Conservation (phyloP, 2,113 vertebrate species). For the Sinocyclocheilus rhinocerous region DNA sequence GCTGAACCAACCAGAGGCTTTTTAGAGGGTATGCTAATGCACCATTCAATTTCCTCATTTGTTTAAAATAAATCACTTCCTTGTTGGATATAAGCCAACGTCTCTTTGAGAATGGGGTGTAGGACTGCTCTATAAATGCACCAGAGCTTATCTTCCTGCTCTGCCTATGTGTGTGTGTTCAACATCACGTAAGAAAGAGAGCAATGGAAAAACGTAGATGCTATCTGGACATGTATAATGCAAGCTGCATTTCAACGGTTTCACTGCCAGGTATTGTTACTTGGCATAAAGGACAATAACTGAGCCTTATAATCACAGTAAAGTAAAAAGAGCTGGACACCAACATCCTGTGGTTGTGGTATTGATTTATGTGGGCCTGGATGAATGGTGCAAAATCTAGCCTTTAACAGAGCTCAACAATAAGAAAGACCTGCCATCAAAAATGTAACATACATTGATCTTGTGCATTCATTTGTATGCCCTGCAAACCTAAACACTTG, state of each 20-base stretch:
- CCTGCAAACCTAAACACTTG: neutral
- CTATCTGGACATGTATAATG: conserved; percentile 28
- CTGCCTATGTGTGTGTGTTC: neutral
- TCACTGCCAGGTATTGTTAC: neutral
- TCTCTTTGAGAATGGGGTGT: neutral
- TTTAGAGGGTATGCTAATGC: neutral
- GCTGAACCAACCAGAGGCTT: neutral
- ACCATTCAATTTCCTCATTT: conserved; percentile 6
- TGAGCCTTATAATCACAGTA: neutral
- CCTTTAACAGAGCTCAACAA: neutral
- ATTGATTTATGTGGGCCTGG: neutral
- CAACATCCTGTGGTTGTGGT: neutral
- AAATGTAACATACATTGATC: neutral
- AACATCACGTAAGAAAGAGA: neutral
- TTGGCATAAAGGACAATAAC: neutral
- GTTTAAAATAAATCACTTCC: conserved; percentile 33
- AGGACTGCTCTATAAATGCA: conserved; percentile 1
- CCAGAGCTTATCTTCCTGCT: neutral
- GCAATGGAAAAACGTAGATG: conserved; percentile 6
- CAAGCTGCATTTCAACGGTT: neutral
- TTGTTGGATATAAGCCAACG: conserved; percentile 9
- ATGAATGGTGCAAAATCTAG: neutral
- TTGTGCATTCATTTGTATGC: neutral
- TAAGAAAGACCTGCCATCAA: neutral
- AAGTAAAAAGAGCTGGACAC: neutral